Conservation (phyloP, 2,797 vertebrate genomes). For the Florisuga fusca region DNA sequence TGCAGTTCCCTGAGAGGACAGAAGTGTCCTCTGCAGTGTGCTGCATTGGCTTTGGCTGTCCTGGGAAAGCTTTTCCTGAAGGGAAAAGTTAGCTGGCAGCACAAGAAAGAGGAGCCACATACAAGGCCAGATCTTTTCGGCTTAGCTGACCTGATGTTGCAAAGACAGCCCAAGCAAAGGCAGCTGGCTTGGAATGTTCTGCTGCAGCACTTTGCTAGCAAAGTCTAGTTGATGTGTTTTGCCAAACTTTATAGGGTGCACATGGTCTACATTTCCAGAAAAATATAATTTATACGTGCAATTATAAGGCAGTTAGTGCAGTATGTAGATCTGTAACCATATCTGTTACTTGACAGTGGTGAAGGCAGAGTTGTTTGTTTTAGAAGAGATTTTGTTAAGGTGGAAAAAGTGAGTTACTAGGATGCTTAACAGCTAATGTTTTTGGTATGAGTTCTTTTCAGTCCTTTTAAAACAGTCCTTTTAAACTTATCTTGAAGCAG, state of each 20-base stretch:
- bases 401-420: not conserved
- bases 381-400: not conserved
- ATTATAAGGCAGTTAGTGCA: not conserved
- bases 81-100: not conserved
- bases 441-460: constrained; percentile 3
- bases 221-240: not conserved
- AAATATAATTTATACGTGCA: not conserved
- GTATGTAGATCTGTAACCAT: not conserved
- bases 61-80: not conserved
- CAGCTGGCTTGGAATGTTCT: not conserved
- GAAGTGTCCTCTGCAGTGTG: not conserved
- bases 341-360: not conserved
- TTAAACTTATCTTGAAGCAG: not conserved
- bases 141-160: not conserved
- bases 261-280: not conserved
- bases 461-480: not conserved
- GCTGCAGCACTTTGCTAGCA: not conserved
- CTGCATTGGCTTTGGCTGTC: not conserved
- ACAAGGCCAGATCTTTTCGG: not conserved
- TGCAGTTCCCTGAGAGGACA: not conserved
- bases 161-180: not conserved
- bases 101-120: not conserved
- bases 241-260: not conserved
- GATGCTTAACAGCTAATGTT: not conserved
- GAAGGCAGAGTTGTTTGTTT: not conserved